These are phyloP conservation scores for Eurosta solidaginis DNA, from an alignment of 1,140 invertebrate species.

Conservation along the genomic window DNA sequence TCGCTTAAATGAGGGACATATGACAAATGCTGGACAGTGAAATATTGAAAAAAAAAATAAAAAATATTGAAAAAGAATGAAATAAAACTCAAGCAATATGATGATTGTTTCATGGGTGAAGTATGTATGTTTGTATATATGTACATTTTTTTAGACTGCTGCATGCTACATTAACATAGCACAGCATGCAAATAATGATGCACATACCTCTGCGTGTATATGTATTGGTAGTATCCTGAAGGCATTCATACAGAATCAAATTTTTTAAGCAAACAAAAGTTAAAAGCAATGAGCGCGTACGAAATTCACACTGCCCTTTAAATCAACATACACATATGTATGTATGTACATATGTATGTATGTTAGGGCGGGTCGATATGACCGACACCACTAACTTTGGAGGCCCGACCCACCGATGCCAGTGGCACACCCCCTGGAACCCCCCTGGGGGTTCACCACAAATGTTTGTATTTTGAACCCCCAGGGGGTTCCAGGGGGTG, in stretches of 20 bases:
- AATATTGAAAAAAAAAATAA: slow-evolving; percentile 11
- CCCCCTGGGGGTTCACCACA: too few species aligned
- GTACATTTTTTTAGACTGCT: neutral
- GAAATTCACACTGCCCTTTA: neutral
- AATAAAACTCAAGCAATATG: slow-evolving; percentile 1
- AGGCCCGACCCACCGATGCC: too few species aligned
- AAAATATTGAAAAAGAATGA: neutral
- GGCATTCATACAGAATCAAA: slow-evolving; percentile 24
- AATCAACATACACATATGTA: too few species aligned
- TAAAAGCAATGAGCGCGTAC: slow-evolving; percentile 8
- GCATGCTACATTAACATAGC: neutral
- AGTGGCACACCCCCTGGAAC: too few species aligned
- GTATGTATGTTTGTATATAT: neutral
- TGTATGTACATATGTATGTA: neutral
- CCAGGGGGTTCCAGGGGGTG: too few species aligned
- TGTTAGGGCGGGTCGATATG: too few species aligned
- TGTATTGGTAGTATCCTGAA: slow-evolving; percentile 12
- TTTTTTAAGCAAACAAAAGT: slow-evolving; percentile 35
- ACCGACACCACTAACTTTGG: too few species aligned
- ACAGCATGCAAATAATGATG: neutral
- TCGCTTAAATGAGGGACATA: neutral
- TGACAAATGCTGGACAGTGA: slow-evolving; percentile 15
- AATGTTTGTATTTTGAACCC: too few species aligned
- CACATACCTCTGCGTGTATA: neutral
- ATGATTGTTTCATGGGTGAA: neutral